These are phyloP conservation scores for Drosophila testacea DNA, from an alignment of 2,888 invertebrate genomes.

Conservation along the genomic window DNA sequence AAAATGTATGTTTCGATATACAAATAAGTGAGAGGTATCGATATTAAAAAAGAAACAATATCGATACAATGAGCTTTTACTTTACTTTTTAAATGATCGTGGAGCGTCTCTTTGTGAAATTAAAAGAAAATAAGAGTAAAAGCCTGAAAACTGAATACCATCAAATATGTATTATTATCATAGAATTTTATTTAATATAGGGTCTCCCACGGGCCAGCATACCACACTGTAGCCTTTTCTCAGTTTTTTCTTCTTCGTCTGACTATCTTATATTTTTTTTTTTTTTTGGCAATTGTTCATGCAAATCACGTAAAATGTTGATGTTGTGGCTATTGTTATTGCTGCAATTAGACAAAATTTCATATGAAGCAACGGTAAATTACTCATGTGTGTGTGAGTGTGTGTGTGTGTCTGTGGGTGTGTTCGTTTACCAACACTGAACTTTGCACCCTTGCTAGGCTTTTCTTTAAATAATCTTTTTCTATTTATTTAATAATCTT, in stretches of 20 bases:
- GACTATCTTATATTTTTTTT: slow-evolving; percentile 5
- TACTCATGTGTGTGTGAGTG: slow-evolving; percentile 9
- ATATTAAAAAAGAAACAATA: too few relatives aligned
- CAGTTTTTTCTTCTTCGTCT: slow-evolving; percentile 1
- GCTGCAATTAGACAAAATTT: slow-evolving; percentile 54
- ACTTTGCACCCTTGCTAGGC: slow-evolving; percentile 38
- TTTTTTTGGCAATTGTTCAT: slow-evolving; percentile 50
- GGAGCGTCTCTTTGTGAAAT: too few relatives aligned
- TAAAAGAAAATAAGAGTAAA: too few relatives aligned
- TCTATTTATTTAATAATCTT: neutral
- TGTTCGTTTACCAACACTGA: slow-evolving; percentile 27
- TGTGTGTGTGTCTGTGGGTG: too few relatives aligned
- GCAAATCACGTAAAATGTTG: slow-evolving; percentile 64
- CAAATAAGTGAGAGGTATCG: too few relatives aligned
- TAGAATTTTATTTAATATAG: too few relatives aligned
- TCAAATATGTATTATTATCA: too few relatives aligned
- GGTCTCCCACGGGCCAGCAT: too few relatives aligned
- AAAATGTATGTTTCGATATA: too few relatives aligned
- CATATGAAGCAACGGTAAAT: slow-evolving; percentile 44
- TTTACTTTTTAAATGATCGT: too few relatives aligned
- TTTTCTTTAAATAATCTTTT: slow-evolving; percentile 28
- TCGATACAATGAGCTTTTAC: too few relatives aligned
- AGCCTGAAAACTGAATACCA: too few relatives aligned
- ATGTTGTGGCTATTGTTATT: slow-evolving; percentile 14
- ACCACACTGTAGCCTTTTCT: neutral